These are phyloP conservation scores for Dorcus parallelipipedus DNA, from an alignment of 2,888 invertebrate genomes.

Conservation along the genomic window DNA sequence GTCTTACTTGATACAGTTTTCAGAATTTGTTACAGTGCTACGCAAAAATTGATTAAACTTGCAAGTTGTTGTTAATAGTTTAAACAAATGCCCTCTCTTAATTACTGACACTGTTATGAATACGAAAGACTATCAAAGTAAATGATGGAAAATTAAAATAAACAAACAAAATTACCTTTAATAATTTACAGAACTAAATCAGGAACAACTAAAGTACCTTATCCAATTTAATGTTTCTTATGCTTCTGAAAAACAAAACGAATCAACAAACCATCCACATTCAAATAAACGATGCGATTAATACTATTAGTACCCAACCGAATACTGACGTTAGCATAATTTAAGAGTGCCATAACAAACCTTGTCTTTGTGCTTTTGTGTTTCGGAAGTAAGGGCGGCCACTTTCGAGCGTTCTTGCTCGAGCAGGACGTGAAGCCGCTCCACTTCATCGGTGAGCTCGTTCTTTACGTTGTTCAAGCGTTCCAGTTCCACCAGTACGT, in stretches of 20 bases:
- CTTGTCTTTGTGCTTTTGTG: constrained; percentile 51
- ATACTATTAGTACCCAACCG: too few species aligned
- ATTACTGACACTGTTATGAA: too few species aligned
- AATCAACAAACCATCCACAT: not conserved
- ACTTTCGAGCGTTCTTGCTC: constrained; percentile 74
- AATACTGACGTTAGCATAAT: not conserved
- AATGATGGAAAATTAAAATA: too few species aligned
- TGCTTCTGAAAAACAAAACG: constrained; percentile 16
- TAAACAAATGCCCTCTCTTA: too few species aligned
- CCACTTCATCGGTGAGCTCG: constrained; percentile 70
- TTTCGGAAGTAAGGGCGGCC: constrained; percentile 53
- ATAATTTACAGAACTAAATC: too few species aligned
- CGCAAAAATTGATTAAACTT: too few species aligned
- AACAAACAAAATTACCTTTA: too few species aligned
- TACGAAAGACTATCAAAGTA: too few species aligned
- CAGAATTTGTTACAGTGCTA: too few species aligned
- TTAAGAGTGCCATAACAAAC: constrained; percentile 12
- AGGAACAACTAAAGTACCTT: not conserved
- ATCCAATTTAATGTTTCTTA: constrained; percentile 11
- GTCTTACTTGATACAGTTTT: too few species aligned
- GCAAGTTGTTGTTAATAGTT: too few species aligned
- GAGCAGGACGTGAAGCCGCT: constrained; percentile 63
- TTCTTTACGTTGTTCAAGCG: constrained; percentile 65
- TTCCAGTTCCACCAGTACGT: constrained; percentile 69
- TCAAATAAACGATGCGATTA: not conserved